Conservation (phyloP, 2,797 vertebrate genomes). For the Chrosomus eos region DNA sequence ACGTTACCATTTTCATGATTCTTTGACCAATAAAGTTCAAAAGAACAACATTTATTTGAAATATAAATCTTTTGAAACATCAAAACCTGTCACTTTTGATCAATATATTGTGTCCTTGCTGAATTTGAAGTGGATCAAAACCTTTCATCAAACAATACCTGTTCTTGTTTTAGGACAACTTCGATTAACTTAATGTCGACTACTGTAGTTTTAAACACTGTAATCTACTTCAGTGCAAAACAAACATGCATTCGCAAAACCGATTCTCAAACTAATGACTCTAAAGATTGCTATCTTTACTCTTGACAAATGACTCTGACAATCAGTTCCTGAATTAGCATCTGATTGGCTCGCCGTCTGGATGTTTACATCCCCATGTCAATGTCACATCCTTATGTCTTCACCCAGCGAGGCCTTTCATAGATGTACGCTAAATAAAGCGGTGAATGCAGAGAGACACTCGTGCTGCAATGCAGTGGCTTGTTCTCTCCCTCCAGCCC, state of each 20-base stretch:
- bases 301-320: background rate
- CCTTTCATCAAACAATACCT: too few relatives aligned
- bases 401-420: background rate
- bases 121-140: background rate
- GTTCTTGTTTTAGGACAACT: too few relatives aligned
- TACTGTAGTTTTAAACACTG: background rate
- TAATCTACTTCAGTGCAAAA: too few relatives aligned
- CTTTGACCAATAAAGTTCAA: background rate
- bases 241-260: background rate
- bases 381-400: background rate
- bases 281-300: background rate
- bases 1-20: background rate
- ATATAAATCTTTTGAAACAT: background rate
- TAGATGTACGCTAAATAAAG: background rate
- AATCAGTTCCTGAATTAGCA: background rate
- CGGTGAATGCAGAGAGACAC: background rate
- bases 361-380: background rate
- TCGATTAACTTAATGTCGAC: too few relatives aligned
- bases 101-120: background rate
- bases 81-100: background rate
- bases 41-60: too few relatives aligned
- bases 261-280: background rate
- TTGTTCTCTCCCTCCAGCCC: background rate
- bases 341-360: background rate
- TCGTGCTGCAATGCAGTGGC: conserved; percentile 56